Percentiles rank a stretch among this genome's conserved stretches.
These are phyloP conservation scores for Margaritifera margaritifera DNA, from an alignment of 2,888 invertebrate genomes.

Conservation along the genomic window DNA sequence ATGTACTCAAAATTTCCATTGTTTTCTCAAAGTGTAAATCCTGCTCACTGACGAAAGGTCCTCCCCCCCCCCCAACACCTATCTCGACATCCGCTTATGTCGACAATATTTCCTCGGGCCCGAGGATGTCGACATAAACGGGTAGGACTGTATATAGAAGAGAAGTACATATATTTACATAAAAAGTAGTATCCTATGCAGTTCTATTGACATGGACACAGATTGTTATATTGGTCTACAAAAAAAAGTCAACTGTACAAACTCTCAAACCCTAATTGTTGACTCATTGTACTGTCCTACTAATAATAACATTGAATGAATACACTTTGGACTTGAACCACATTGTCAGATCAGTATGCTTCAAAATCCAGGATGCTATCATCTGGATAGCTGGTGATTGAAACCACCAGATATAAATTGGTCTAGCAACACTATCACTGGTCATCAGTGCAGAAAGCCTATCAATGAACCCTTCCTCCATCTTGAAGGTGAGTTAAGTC, in stretches of 20 bases:
- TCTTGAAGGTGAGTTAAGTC: constrained; percentile 9
- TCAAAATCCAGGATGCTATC: constrained; percentile 5
- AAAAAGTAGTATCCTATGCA: constrained; percentile 4
- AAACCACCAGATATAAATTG: constrained; percentile 18
- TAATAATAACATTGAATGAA: constrained; percentile 11
- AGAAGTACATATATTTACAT: constrained; percentile 10
- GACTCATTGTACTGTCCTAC: constrained; percentile 21
- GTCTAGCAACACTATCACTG: constrained; percentile 11
- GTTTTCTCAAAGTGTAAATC: no score
- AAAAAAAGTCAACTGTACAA: constrained; percentile 13
- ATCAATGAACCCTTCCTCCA: constrained; percentile 14
- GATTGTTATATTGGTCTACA: constrained; percentile 9
- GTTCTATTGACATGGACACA: constrained; percentile 7
- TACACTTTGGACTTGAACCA: constrained; percentile 1
- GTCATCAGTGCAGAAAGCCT: constrained; percentile 13
- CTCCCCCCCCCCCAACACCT: no score
- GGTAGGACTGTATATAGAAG: no score
- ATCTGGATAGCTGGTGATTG: constrained; percentile 26
- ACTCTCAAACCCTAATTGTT: constrained; percentile 12
- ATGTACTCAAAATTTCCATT: no score
- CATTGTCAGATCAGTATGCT: background rate
- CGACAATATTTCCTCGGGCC: no score
- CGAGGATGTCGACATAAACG: no score
- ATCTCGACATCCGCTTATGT: no score
- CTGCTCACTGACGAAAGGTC: no score